Conservation (phyloP, 2,888 invertebrate species). For the Tetrapedia diversipes region DNA sequence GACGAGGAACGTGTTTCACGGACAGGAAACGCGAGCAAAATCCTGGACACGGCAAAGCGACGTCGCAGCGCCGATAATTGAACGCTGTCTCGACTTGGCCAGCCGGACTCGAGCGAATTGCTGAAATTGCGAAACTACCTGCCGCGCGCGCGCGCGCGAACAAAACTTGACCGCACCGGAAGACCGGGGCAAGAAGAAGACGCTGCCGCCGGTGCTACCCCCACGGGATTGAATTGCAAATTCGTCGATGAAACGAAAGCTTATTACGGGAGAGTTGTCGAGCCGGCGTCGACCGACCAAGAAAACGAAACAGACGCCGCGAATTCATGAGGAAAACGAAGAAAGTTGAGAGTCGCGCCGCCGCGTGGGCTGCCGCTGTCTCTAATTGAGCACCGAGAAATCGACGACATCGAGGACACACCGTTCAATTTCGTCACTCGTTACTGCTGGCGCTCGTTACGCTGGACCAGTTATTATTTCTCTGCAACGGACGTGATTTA, state of each 20-base stretch:
- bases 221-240: constrained; percentile 41
- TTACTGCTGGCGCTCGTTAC: constrained; percentile 21
- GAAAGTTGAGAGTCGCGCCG: neutral
- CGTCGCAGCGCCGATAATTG: constrained; percentile 42
- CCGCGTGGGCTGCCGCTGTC: neutral
- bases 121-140: constrained; percentile 32
- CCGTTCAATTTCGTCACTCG: constrained; percentile 35
- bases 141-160: constrained; percentile 3
- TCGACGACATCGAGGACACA: constrained; percentile 4
- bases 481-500: constrained; percentile 30
- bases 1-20: neutral
- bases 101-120: constrained; percentile 21
- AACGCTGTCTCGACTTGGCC: too few species aligned
- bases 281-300: too few species aligned
- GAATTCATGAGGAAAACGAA: neutral
- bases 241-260: constrained; percentile 7
- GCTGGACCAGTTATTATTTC: constrained; percentile 46
- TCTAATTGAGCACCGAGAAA: constrained; percentile 16
- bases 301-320: neutral
- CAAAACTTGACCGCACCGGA: constrained; percentile 14
- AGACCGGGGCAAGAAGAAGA: too few species aligned
- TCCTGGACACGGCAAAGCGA: constrained; percentile 21
- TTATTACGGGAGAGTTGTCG: neutral
- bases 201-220: too few species aligned
- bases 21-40: constrained; percentile 47